These are phyloP conservation scores for Catocala fraxini DNA, from an alignment of 2,888 invertebrate species.

Conservation along the genomic window DNA sequence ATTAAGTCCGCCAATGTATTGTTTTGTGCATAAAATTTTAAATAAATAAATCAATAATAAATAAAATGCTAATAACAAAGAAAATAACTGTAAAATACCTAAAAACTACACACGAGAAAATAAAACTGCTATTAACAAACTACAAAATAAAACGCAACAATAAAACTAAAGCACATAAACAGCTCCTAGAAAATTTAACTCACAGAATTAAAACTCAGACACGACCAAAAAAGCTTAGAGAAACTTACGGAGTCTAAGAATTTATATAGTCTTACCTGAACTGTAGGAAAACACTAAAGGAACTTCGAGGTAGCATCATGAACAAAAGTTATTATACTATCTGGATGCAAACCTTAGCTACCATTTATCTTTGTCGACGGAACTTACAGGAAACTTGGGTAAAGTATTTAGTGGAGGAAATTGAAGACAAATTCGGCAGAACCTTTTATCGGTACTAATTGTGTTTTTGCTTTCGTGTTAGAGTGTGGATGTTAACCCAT, in stretches of 20 bases:
- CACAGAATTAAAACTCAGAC: constrained; percentile 52
- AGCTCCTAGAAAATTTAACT: constrained; percentile 38
- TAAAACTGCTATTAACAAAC: constrained; percentile 15
- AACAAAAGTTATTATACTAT: constrained; percentile 74
- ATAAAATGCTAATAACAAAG: no score
- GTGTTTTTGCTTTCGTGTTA: constrained; percentile 29
- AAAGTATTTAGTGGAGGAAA: constrained; percentile 70
- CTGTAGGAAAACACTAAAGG: constrained; percentile 55
- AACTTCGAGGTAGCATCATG: constrained; percentile 57
- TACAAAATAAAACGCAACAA: constrained; percentile 27
- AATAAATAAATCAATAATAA: no score
- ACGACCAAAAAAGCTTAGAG: constrained; percentile 46
- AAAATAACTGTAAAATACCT: background rate
- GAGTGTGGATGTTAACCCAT: background rate
- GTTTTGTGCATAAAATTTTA: no score
- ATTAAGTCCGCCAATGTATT: no score
- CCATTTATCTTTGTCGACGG: constrained; percentile 74
- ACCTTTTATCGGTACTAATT: constrained; percentile 58
- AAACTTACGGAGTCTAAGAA: constrained; percentile 53
- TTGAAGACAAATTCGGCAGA: constrained; percentile 67
- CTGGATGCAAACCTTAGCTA: constrained; percentile 66
- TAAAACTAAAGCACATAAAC: constrained; percentile 30
- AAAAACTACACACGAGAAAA: constrained; percentile 1
- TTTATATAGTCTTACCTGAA: constrained; percentile 66
- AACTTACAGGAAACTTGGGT: constrained; percentile 60